Evolutionary conservation across 2,113 vertebrate genomes (phyloP).

Genomic region (Phoxinus phoxinus): DNA sequence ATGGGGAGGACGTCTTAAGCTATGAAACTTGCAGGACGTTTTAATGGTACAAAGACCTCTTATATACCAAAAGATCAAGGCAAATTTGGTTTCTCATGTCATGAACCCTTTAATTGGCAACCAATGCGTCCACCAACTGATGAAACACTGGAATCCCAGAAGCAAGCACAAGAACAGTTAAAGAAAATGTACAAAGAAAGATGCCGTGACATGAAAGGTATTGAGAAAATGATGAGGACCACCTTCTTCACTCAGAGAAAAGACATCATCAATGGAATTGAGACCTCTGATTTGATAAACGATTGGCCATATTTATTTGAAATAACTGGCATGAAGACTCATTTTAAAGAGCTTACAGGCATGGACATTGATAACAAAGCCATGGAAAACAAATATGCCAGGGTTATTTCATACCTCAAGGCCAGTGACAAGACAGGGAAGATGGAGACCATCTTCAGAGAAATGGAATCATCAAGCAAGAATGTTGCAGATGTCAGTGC

Average conservation of each 20-base stretch:
- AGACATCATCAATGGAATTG: slow-evolving; percentile 44
- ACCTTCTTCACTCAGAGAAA: slow-evolving; percentile 3
- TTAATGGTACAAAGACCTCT: no score
- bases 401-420: slow-evolving; percentile 29
- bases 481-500: slow-evolving; percentile 4
- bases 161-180: no score
- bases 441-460: slow-evolving; percentile 31
- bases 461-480: slow-evolving; percentile 9
- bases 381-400: slow-evolving; percentile 16
- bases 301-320: slow-evolving; percentile 48
- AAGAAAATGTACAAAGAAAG: no score
- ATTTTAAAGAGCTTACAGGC: slow-evolving; percentile 46
- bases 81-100: no score
- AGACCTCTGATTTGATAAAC: slow-evolving; percentile 16
- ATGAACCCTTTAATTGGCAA: no score
- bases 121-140: no score
- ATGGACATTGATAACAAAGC: slow-evolving; percentile 24
- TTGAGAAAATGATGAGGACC: no score
- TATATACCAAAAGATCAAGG: no score
- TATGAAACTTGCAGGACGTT: no score
- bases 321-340: slow-evolving; percentile 24
- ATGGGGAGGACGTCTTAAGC: no score
- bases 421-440: slow-evolving; percentile 15
- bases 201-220: no score
- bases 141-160: no score